These are phyloP conservation scores for Stenodera caucasica DNA, from an alignment of 2,888 invertebrate genomes.

Conservation along the genomic window DNA sequence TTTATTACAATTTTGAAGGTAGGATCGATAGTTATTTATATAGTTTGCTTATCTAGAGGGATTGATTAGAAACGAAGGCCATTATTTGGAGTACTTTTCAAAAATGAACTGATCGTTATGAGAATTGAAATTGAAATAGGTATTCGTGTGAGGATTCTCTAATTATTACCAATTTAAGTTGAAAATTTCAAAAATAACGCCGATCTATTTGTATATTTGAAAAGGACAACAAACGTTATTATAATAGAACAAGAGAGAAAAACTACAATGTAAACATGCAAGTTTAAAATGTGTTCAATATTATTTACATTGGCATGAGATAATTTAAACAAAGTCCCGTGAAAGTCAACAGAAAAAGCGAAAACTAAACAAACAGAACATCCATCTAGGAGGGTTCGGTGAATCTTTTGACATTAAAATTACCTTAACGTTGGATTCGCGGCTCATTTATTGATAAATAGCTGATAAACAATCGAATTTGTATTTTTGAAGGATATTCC, in stretches of 20 bases:
- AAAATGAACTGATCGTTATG: too few relatives aligned
- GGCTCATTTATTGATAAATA: neutral
- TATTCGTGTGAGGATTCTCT: too few relatives aligned
- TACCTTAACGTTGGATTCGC: neutral
- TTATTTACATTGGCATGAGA: conserved; percentile 46
- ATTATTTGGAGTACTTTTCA: too few relatives aligned
- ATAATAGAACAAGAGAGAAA: conserved; percentile 33
- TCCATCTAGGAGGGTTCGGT: conserved; percentile 26
- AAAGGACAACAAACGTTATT: conserved; percentile 35
- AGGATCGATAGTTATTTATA: too few relatives aligned
- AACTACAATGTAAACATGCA: conserved; percentile 39
- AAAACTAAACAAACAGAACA: conserved; percentile 42
- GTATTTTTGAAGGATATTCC: too few relatives aligned
- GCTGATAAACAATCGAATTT: too few relatives aligned
- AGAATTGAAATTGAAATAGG: too few relatives aligned
- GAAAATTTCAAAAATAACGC: too few relatives aligned
- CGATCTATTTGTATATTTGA: conserved; percentile 31
- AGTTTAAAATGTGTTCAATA: conserved; percentile 40
- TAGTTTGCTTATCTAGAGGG: too few relatives aligned
- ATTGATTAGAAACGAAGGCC: too few relatives aligned
- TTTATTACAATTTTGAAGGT: too few relatives aligned
- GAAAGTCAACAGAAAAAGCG: conserved; percentile 47
- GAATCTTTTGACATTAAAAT: conserved; percentile 30
- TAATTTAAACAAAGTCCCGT: conserved; percentile 42
- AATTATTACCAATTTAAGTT: too few relatives aligned